Percentiles rank a stretch among this genome's conserved stretches.
Conservation (phyloP, 2,797 vertebrate genomes). For the Serranus cabrilla region DNA sequence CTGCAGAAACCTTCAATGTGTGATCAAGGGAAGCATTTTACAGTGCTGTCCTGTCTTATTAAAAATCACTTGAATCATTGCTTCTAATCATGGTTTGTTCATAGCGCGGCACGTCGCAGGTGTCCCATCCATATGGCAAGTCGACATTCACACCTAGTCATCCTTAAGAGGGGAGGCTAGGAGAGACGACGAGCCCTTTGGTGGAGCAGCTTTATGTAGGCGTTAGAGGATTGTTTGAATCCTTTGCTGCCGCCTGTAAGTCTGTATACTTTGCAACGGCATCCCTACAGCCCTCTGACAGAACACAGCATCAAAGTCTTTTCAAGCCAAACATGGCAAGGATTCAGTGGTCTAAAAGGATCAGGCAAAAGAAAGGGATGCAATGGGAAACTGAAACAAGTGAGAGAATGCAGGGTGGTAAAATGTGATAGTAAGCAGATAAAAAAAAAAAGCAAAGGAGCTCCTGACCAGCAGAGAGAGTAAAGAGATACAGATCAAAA, state of each 20-base stretch:
- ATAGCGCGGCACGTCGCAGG: conserved; percentile 5
- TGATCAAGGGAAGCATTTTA: not conserved
- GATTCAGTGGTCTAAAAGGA: conserved; percentile 23
- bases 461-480: not conserved
- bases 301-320: conserved; percentile 40
- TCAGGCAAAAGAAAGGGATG: not conserved
- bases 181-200: conserved; percentile 32
- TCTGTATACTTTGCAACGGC: conserved; percentile 25
- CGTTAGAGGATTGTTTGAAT: conserved; percentile 18
- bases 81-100: conserved; percentile 24
- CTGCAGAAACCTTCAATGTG: not conserved
- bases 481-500: conserved; percentile 18
- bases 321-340: conserved; percentile 1
- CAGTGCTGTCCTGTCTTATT: not conserved
- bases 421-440: conserved; percentile 14
- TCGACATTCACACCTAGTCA: conserved; percentile 40
- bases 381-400: not conserved
- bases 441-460: not conserved
- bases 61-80: conserved; percentile 10
- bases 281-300: conserved; percentile 27
- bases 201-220: conserved; percentile 30
- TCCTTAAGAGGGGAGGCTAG: conserved; percentile 19
- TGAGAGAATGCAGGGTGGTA: not conserved
- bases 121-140: conserved; percentile 34
- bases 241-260: conserved; percentile 4